phyloP scores from a whole-genome alignment of 2,888 invertebrate species.

The Dascillus cervinus region DNA sequence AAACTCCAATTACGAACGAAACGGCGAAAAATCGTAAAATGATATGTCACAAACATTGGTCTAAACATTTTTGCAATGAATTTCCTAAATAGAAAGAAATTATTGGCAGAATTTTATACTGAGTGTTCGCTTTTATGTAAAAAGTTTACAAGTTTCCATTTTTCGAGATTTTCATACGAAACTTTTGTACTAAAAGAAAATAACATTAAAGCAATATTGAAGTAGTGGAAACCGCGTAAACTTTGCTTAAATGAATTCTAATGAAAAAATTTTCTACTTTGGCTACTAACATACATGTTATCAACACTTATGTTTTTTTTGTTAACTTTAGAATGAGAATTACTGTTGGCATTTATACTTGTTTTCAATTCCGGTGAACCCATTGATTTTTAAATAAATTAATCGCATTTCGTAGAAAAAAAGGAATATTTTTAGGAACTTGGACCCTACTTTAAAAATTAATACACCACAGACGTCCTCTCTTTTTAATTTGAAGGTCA shows the following conservation, averaged over 20 bases:
- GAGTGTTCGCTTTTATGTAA: slow-evolving; percentile 15
- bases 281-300: slow-evolving; percentile 34
- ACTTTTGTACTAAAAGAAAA: too few relatives aligned
- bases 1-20: too few relatives aligned
- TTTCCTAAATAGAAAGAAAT: slow-evolving; percentile 26
- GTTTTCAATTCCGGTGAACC: slow-evolving; percentile 38
- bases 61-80: too few relatives aligned
- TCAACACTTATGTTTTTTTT: slow-evolving; percentile 35
- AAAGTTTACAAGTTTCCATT: slow-evolving; percentile 25
- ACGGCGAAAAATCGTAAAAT: too few relatives aligned
- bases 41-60: too few relatives aligned
- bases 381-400: slow-evolving; percentile 20
- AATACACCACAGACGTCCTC: slow-evolving; percentile 15
- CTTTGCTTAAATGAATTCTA: slow-evolving; percentile 31
- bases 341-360: slow-evolving; percentile 32
- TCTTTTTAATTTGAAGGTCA: too few relatives aligned
- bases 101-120: slow-evolving; percentile 39
- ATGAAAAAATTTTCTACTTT: slow-evolving; percentile 28
- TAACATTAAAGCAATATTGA: too few relatives aligned
- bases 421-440: slow-evolving; percentile 34
- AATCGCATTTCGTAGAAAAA: slow-evolving; percentile 16
- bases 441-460: slow-evolving; percentile 31
- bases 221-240: too few relatives aligned
- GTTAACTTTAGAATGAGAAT: slow-evolving; percentile 36
- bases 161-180: too few relatives aligned